Base-by-base conservation (phyloP, 2,888 invertebrate genomes). In the Idaea straminata region DNA sequence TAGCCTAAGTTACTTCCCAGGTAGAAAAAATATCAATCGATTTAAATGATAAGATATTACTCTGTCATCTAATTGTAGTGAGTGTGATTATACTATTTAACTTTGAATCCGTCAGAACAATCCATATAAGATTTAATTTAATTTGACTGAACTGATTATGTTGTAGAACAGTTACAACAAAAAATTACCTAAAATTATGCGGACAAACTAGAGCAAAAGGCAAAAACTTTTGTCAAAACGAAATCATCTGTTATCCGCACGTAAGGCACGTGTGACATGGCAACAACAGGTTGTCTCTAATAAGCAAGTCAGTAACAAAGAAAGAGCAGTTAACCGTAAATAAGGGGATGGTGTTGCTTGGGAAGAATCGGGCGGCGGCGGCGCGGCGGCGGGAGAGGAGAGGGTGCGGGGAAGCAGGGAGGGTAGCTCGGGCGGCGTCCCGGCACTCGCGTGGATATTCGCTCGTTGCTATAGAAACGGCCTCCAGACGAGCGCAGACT, bases 381-480 rank as follows among this genome's bases (percentile, higher is more conserved):
- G 61, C 61, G 66, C 61, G 66, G 66, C 36, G 59, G 64, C 67
- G 67, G 72, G 62, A 71, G 70, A 64, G 66, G 68, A 69, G 64
- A 60, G 61, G 63, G 61, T 60, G 61, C 62, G 63, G 65, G 64
- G 63, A 68, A 64, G 62, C 67, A 71, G 64, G 63, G 62, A 59
- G 69, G 64, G 69, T 67, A 66, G 71, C 70, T 75, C 70, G 77
- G 72, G 77, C 71, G 75, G 70, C 71, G 74, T 71, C 76, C 73
- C 74, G 69, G 73, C 67, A 62, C 63, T 74, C 76, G 67, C 70
- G 74, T 74, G 79, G 79, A 81, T 80, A 83, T 86, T 86, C 81
- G 78, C 73, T 79, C 81, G 91, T 93, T 83, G 76, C 91, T 85
- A 92, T 92, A 84, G 87, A 83, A 74, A 93, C 92, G 83, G 80